Base-by-base conservation (phyloP, 2,113 vertebrate genomes). In the Crotalus viridis region DNA sequence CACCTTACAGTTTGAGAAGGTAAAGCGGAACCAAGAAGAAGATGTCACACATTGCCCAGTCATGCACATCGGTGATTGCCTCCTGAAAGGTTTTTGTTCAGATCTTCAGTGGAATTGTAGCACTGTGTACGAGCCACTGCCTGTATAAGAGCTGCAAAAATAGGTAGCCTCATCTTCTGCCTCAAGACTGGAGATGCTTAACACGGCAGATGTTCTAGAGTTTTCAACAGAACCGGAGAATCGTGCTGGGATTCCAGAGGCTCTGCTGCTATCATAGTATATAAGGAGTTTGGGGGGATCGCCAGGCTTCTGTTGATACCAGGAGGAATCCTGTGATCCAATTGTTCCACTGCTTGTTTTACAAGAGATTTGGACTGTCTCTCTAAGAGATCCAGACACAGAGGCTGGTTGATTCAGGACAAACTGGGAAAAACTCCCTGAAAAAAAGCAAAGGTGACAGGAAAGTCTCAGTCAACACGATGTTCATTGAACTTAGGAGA, bases 311-410 rank as follows among this genome's bases (percentile, higher is more conserved):
- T 69, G 64, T 6, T 69, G 64, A 13, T 69, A 69, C n/a, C 43
- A 33, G 61, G 61, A 69, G 0, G 3, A n/a, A 2, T 0, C 0
- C 0, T 69, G 28, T 69, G 28, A 0, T 0, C 12, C 61, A 69
- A 43, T 13, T n/a, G 61, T 69, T 69, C 61, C 43, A 28, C 61
- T 13, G 24, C 59, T 61, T 28, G 1, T 39, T 39, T 39, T 5
- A 64, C 61, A 64, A 10, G 61, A 2, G 10, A 64, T 12, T 64
- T 0, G 26, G 3, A n/a, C 0, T 64, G 26, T 64, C 3, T 1
- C 61, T 64, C 61, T 10, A 64, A 1, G 26, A 28, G 4, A 4
- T 28, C 61, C 61, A 64, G 61, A 12, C 10, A 28, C 10, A 64
- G 26, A 64, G 0, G 3, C 1, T 28, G 61, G 61, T 64, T 64